These are phyloP conservation scores for Antheraea mylitta DNA, from an alignment of 1,140 invertebrate genomes.

Conservation along the genomic window DNA sequence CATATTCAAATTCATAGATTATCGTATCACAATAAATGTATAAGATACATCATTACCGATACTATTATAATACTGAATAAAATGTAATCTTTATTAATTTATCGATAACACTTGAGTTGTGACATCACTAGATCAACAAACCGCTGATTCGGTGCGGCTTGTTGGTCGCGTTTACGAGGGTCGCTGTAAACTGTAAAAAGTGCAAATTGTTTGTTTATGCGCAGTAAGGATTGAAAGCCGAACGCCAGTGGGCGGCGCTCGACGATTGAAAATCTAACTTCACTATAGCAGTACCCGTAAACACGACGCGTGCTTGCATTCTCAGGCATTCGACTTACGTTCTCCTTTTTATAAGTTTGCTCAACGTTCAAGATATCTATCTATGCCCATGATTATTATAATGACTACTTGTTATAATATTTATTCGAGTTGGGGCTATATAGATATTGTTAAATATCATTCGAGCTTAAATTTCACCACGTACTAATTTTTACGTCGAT, in stretches of 20 bases:
- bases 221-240: conserved; percentile 27
- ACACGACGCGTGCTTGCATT: conserved; percentile 12
- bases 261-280: conserved; percentile 11
- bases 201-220: conserved; percentile 69
- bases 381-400: too few relatives aligned
- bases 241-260: conserved; percentile 30
- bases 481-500: too few relatives aligned
- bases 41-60: too few relatives aligned
- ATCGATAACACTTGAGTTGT: neutral
- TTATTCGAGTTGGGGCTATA: too few relatives aligned
- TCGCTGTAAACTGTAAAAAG: conserved; percentile 65
- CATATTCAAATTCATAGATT: too few relatives aligned
- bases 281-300: conserved; percentile 17
- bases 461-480: too few relatives aligned
- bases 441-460: too few relatives aligned
- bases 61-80: too few relatives aligned
- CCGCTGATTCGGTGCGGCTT: conserved; percentile 59
- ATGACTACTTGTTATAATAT: too few relatives aligned
- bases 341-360: neutral
- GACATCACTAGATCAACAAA: conserved; percentile 33
- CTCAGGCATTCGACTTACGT: neutral
- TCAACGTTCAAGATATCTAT: too few relatives aligned
- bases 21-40: too few relatives aligned
- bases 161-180: conserved; percentile 64
- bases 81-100: neutral